These are phyloP conservation scores for Lanius collurio DNA, from an alignment of 2,113 vertebrate species.

Conservation along the genomic window DNA sequence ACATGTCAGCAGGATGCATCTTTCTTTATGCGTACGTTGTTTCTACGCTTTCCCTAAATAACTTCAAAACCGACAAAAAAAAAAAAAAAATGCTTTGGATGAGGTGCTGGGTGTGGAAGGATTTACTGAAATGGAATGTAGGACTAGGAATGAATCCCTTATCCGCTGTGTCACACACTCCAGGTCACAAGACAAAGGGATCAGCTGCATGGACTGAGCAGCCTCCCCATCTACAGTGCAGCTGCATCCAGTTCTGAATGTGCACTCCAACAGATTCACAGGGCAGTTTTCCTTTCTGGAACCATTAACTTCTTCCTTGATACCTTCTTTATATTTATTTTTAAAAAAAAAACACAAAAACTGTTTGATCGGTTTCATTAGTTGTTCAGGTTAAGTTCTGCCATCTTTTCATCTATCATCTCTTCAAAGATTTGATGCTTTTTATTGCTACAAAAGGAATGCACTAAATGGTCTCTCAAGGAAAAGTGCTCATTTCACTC, in stretches of 20 bases:
- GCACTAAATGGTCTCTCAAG: neutral
- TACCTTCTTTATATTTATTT: neutral
- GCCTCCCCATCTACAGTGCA: neutral
- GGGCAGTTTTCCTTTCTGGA: neutral
- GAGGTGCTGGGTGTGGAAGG: neutral
- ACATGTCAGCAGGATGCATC: conserved; percentile 57
- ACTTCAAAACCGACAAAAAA: conserved; percentile 6
- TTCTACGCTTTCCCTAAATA: conserved; percentile 50
- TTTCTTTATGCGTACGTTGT: neutral
- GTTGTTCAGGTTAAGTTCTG: neutral
- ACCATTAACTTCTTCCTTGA: neutral
- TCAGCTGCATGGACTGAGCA: neutral
- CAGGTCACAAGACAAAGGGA: conserved; percentile 26
- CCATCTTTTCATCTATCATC: neutral
- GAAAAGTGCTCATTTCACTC: neutral
- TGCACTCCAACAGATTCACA: neutral
- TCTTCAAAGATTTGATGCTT: neutral
- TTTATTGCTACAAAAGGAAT: neutral
- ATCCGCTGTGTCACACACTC: neutral
- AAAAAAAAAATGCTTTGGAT: neutral
- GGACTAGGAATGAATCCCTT: neutral
- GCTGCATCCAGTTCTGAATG: neutral
- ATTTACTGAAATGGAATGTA: conserved; percentile 16
- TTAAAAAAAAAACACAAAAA: neutral
- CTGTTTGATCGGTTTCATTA: neutral